Evolutionary conservation across 2,797 vertebrate species (phyloP).

Genomic region (Synaphobranchus kaupii): DNA sequence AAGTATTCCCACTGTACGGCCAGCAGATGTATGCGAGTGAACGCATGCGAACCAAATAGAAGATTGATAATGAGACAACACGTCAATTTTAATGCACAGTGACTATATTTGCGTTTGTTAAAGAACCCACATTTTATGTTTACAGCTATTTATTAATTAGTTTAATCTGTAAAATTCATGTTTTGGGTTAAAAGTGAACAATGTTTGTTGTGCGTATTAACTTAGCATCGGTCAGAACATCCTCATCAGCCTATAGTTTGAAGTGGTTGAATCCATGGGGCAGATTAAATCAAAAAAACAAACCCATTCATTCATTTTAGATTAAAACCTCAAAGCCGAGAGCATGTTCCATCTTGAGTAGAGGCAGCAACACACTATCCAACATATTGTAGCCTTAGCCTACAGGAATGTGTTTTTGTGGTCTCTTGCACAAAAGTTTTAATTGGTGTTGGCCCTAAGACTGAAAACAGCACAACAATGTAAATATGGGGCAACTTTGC

Average conservation of each 20-base stretch:
- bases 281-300: not conserved
- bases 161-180: not conserved
- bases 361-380: not conserved
- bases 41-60: not conserved
- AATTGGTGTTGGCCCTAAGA: not conserved
- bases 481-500: not conserved
- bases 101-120: not conserved
- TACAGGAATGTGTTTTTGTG: not conserved
- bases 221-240: not conserved
- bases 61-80: not conserved
- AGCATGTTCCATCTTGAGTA: not conserved
- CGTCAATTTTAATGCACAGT: not conserved
- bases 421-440: not conserved
- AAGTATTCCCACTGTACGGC: not conserved
- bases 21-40: not conserved
- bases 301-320: not conserved
- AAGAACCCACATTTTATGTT: not conserved
- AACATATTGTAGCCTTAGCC: not conserved
- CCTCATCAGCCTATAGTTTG: not conserved
- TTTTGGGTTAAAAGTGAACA: not conserved
- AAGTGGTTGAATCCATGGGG: not conserved
- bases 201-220: not conserved
- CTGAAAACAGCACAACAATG: not conserved
- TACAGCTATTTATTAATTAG: not conserved
- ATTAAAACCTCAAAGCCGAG: not conserved